phyloP scores from a whole-genome alignment of 2,113 vertebrate species.

The Eudyptes chrysolophus region DNA sequence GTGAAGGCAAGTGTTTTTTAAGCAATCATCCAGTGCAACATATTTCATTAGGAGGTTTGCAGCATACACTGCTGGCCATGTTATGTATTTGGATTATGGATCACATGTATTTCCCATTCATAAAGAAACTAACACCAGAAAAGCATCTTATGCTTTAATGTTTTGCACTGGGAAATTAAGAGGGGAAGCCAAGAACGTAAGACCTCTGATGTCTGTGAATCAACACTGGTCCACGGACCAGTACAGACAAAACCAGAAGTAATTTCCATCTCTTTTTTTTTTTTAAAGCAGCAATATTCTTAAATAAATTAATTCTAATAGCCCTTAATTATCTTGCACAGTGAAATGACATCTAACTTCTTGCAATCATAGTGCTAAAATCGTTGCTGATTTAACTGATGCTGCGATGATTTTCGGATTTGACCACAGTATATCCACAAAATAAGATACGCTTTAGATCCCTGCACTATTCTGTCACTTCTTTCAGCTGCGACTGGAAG shows the following conservation, averaged over 20 bases:
- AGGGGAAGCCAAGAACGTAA: not conserved
- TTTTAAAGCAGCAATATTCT: not conserved
- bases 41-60: not conserved
- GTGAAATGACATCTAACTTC: not conserved
- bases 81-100: not conserved
- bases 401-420: not conserved
- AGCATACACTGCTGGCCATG: not conserved
- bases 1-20: not conserved
- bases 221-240: not conserved
- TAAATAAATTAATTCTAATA: not conserved
- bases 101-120: not conserved
- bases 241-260: not conserved
- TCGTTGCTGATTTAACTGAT: not conserved
- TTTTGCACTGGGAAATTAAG: not conserved
- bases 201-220: not conserved
- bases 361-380: not conserved
- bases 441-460: not conserved
- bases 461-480: not conserved
- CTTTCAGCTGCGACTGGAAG: not conserved
- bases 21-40: not conserved
- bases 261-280: not conserved
- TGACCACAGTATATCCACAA: not conserved
- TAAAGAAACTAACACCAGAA: not conserved
- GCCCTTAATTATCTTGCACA: not conserved
- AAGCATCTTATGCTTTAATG: not conserved